Percentiles rank a stretch among this genome's conserved stretches.
Conservation (phyloP, 2,888 invertebrate genomes). For the Melanotus villosus region DNA sequence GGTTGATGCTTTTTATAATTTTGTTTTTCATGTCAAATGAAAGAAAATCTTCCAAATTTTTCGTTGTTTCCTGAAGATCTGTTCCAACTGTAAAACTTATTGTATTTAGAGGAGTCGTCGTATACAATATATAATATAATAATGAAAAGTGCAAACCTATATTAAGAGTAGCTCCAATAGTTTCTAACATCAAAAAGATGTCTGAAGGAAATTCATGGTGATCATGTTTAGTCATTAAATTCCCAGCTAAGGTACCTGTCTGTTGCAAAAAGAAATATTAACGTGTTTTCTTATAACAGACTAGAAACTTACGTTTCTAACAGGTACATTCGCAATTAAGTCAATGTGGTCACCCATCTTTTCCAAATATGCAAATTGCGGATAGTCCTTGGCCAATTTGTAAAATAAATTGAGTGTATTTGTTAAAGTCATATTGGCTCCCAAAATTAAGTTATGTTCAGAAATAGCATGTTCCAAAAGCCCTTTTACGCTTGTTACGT, state of each 20-base stretch:
- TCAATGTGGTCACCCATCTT: slow-evolving; percentile 76
- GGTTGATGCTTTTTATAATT: slow-evolving; percentile 68
- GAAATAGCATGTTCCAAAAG: slow-evolving; percentile 68
- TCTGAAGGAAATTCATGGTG: slow-evolving; percentile 83
- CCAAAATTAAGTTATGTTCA: slow-evolving; percentile 71
- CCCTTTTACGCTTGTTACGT: slow-evolving; percentile 74
- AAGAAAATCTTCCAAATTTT: slow-evolving; percentile 49
- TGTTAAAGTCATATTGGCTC: slow-evolving; percentile 74
- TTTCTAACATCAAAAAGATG: slow-evolving; percentile 76
- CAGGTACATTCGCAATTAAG: slow-evolving; percentile 79
- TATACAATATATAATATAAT: too few species aligned
- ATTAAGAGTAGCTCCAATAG: slow-evolving; percentile 72
- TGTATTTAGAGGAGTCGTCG: too few species aligned
- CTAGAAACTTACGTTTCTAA: slow-evolving; percentile 77
- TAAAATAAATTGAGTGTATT: slow-evolving; percentile 71
- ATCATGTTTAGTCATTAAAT: slow-evolving; percentile 77
- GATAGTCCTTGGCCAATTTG: slow-evolving; percentile 63
- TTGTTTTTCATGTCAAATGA: slow-evolving; percentile 45
- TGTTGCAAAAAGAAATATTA: slow-evolving; percentile 54
- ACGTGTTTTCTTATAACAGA: not conserved
- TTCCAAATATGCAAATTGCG: slow-evolving; percentile 73
- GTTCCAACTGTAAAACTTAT: slow-evolving; percentile 55
- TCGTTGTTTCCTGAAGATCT: slow-evolving; percentile 50
- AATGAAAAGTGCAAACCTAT: too few species aligned
- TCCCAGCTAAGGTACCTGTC: slow-evolving; percentile 83